Evolutionary conservation across 2,113 vertebrate genomes (phyloP).

Genomic region (Pseudorasbora parva): DNA sequence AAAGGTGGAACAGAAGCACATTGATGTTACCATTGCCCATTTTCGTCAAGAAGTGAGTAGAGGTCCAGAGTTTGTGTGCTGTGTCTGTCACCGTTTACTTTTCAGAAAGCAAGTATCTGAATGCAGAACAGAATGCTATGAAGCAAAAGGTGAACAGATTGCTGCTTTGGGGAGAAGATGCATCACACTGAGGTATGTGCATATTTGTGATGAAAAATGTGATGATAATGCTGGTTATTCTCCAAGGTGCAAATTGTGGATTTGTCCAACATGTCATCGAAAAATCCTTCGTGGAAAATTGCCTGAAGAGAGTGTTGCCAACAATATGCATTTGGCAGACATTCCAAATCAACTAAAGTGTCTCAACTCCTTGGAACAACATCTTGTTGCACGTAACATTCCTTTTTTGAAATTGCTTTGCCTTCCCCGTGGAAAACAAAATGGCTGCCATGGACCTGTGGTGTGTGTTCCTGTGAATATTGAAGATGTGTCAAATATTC

Average conservation of each 20-base stretch:
- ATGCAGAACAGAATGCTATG: conserved; percentile 10
- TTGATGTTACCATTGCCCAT: background rate
- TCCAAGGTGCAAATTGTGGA: background rate
- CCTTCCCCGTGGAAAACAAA: conserved; percentile 21
- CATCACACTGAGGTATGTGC: background rate
- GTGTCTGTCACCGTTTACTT: background rate
- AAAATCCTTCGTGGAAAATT: too few relatives aligned
- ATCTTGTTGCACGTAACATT: too few relatives aligned
- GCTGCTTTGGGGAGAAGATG: conserved; percentile 18
- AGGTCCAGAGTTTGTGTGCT: conserved; percentile 36
- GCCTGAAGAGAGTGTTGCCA: too few relatives aligned
- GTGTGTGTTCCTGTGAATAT: conserved; percentile 20
- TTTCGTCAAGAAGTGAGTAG: background rate
- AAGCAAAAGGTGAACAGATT: background rate
- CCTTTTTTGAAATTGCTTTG: too few relatives aligned
- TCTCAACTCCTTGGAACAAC: too few relatives aligned
- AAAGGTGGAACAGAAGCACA: background rate
- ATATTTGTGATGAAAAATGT: conserved; percentile 18
- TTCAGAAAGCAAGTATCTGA: conserved; percentile 40
- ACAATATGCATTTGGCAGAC: too few relatives aligned
- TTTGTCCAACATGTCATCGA: too few relatives aligned
- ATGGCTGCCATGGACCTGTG: conserved; percentile 31
- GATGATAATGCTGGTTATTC: background rate
- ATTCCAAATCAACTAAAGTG: too few relatives aligned
- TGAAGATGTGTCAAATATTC: background rate